These are phyloP conservation scores for Pangasius larnaudii DNA, from an alignment of 2,797 vertebrate species.

Conservation along the genomic window DNA sequence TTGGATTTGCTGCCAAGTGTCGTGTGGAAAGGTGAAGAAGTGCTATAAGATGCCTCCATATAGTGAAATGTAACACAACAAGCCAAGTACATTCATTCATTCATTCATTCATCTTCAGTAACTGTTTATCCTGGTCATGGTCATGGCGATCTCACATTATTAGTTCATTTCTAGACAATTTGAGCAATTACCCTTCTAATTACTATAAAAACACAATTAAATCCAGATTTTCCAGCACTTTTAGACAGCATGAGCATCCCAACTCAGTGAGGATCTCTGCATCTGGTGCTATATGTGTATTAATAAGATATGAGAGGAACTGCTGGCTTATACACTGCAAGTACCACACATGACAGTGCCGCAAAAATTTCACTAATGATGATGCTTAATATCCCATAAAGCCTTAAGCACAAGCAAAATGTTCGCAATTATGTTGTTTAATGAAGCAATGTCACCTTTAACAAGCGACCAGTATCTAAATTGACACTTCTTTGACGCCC, in stretches of 20 bases:
- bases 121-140: background rate
- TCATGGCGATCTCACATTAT: background rate
- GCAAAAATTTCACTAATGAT: constrained; percentile 27
- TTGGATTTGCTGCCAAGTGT: background rate
- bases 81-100: background rate
- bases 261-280: background rate
- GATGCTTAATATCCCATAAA: constrained; percentile 36
- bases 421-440: constrained; percentile 39
- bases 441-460: constrained; percentile 48
- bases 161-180: constrained; percentile 1
- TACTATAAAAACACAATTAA: constrained; percentile 10
- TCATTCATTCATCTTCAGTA: background rate
- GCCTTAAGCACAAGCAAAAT: constrained; percentile 20
- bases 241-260: background rate
- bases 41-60: constrained; percentile 8
- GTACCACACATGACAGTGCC: constrained; percentile 16
- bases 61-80: background rate
- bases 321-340: constrained; percentile 7
- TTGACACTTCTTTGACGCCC: constrained; percentile 3
- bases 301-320: constrained; percentile 56
- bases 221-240: background rate
- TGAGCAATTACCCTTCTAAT: background rate
- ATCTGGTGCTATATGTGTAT: constrained; percentile 5
- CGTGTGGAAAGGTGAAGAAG: background rate
- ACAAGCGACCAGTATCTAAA: constrained; percentile 31